Percentiles rank a stretch among this genome's conserved stretches.
Conservation (phyloP, 2,888 invertebrate species). For the Tipula confusa region DNA sequence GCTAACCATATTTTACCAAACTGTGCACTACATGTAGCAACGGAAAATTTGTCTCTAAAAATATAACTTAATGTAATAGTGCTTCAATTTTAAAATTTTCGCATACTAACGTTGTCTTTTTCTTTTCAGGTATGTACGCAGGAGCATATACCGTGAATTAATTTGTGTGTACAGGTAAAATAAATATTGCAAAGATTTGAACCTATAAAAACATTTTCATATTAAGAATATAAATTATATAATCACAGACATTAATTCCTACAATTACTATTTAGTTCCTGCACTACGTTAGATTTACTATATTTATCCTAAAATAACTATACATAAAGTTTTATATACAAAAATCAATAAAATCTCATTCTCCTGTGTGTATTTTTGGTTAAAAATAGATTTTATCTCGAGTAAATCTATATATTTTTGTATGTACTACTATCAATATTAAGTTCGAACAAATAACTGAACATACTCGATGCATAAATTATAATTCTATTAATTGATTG, state of each 20-base stretch:
- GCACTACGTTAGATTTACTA: background rate
- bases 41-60: no score
- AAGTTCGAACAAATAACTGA: background rate
- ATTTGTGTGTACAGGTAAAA: no score
- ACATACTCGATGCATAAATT: background rate
- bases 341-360: background rate
- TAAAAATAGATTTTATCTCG: background rate
- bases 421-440: background rate
- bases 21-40: no score
- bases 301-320: background rate
- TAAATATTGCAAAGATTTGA: no score
- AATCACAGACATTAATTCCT: background rate
- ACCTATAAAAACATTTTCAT: background rate
- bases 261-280: background rate
- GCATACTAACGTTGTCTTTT: no score
- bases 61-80: no score
- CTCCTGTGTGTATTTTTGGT: no score
- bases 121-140: no score
- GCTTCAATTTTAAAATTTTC: no score
- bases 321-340: background rate
- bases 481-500: conserved; percentile 5
- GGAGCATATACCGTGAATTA: no score
- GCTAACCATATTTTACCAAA: no score
- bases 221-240: background rate
- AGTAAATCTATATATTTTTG: background rate